phyloP scores from a whole-genome alignment of 2,888 invertebrate genomes.

The Dasypolia templi region DNA sequence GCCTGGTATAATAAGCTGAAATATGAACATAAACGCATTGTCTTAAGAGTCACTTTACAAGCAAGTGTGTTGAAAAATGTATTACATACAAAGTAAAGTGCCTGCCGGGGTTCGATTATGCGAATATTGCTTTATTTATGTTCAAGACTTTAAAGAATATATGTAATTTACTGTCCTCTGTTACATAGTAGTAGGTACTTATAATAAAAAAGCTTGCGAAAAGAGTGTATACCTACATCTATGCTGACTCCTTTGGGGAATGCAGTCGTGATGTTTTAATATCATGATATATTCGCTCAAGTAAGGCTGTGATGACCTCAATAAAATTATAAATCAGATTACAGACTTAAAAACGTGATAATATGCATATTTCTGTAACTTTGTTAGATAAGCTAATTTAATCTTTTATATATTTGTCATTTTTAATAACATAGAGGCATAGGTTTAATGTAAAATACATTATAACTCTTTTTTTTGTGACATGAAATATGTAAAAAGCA shows the following conservation, averaged over 20 bases:
- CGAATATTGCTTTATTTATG: no score
- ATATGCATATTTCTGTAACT: constrained; percentile 3
- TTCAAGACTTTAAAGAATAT: no score
- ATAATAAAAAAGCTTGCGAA: neutral
- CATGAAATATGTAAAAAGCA: neutral
- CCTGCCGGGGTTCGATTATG: no score
- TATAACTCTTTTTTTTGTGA: no score
- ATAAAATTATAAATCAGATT: neutral
- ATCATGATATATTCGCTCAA: neutral
- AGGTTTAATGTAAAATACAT: neutral
- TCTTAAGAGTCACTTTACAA: no score
- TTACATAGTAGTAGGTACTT: no score
- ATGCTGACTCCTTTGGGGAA: neutral
- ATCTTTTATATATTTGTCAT: neutral
- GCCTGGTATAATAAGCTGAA: no score
- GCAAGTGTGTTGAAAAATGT: no score
- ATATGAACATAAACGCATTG: no score
- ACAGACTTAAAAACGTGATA: neutral
- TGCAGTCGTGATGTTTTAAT: neutral
- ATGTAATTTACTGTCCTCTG: no score
- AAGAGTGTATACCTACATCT: neutral
- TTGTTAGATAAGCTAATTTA: neutral
- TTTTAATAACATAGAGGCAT: neutral
- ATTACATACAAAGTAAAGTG: no score
- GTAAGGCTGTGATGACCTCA: neutral